Evolutionary conservation across 2,113 vertebrate species (phyloP).

Genomic region (Elgaria multicarinata): DNA sequence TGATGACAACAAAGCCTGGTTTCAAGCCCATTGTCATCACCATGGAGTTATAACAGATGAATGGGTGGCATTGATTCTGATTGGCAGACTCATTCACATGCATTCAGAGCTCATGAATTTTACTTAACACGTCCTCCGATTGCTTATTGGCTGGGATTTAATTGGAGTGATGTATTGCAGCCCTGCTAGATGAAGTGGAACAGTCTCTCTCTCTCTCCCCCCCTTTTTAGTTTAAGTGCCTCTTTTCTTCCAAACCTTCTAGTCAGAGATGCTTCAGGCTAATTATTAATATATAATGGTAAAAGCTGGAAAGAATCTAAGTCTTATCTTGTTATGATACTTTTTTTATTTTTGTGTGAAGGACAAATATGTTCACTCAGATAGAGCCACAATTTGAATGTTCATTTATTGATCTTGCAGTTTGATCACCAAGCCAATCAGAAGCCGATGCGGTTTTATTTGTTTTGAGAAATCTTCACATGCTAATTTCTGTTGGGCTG

Average conservation of each 20-base stretch:
- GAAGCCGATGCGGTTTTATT: conserved; percentile 37
- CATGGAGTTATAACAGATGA: conserved; percentile 78
- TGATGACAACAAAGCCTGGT: conserved; percentile 77
- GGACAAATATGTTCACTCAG: too few relatives aligned
- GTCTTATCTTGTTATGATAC: not conserved
- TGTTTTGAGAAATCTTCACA: not conserved
- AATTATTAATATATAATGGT: conserved; percentile 36
- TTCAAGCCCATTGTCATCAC: conserved; percentile 81
- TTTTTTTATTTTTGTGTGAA: conserved; percentile 22
- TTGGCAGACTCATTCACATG: conserved; percentile 81
- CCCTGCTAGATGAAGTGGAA: conserved; percentile 79
- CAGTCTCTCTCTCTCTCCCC: conserved; percentile 70
- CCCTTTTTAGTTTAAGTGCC: conserved; percentile 27
- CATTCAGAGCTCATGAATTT: conserved; percentile 80
- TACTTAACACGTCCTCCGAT: conserved; percentile 79
- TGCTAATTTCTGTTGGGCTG: conserved; percentile 27
- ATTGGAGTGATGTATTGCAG: conserved; percentile 80
- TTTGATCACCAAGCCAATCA: conserved; percentile 55
- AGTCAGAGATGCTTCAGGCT: conserved; percentile 62
- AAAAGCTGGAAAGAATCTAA: not conserved
- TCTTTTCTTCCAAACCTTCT: conserved; percentile 69
- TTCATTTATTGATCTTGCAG: conserved; percentile 56
- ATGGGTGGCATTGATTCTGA: conserved; percentile 79
- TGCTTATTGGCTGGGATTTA: conserved; percentile 79
- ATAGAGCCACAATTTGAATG: conserved; percentile 54